These are phyloP conservation scores for Bergia puertoricense DNA, from an alignment of 92 coral and sea anemone genomes.

Conservation along the genomic window DNA sequence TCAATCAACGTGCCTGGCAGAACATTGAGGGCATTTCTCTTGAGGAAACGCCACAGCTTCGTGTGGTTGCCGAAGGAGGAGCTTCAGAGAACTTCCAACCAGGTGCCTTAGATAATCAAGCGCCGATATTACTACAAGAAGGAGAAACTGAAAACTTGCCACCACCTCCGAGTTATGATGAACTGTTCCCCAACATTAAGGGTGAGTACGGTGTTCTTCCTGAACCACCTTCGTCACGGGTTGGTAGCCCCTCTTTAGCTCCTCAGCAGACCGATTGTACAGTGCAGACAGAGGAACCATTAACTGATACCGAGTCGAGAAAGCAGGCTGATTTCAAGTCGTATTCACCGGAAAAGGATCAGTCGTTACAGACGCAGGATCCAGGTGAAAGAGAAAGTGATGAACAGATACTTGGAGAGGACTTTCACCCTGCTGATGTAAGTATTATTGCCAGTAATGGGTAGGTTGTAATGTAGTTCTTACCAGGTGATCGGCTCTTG, in stretches of 20 bases:
- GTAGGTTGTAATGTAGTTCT: not conserved
- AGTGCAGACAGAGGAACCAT: conserved; percentile 5
- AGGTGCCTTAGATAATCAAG: not conserved
- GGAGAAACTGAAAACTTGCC: conserved; percentile 47
- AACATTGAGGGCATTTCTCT: conserved; percentile 23
- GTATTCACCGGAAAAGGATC: not conserved
- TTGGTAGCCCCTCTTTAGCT: not conserved
- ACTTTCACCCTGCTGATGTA: not conserved
- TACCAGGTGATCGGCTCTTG: no score
- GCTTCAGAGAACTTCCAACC: not conserved
- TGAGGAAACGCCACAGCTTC: conserved; percentile 7
- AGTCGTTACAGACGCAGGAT: not conserved
- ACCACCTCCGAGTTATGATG: conserved; percentile 83
- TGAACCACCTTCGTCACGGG: conserved; percentile 63
- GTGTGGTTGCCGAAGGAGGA: not conserved
- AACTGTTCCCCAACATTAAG: conserved; percentile 85
- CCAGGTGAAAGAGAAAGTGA: not conserved
- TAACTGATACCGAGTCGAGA: not conserved
- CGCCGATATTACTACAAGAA: not conserved
- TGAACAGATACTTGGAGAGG: not conserved
- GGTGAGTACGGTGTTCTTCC: conserved; percentile 66
- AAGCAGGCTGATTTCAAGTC: not conserved
- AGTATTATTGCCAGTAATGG: not conserved
- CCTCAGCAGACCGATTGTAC: not conserved
- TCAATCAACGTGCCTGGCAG: conserved; percentile 56